These are phyloP conservation scores for Chrysomela aeneicollis DNA, from an alignment of 2,888 invertebrate genomes.

Conservation along the genomic window DNA sequence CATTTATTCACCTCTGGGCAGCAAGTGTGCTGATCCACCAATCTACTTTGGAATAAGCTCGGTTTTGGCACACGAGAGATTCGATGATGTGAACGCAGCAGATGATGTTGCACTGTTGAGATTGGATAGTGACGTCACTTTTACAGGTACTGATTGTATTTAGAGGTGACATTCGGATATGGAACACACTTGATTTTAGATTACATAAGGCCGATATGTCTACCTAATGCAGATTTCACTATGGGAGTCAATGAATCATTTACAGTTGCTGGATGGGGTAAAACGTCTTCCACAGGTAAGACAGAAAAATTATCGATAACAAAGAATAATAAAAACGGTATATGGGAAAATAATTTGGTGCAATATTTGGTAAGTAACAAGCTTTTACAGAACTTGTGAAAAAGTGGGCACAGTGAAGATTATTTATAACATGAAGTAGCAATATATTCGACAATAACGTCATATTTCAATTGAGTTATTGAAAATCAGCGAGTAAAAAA, in stretches of 20 bases:
- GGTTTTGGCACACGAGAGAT: constrained; percentile 39
- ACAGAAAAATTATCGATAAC: too few species aligned
- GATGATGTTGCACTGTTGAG: constrained; percentile 55
- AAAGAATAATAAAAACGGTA: too few species aligned
- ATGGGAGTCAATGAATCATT: constrained; percentile 45
- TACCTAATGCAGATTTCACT: constrained; percentile 39
- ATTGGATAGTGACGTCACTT: constrained; percentile 46
- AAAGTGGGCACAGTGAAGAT: too few species aligned
- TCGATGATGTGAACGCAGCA: constrained; percentile 16
- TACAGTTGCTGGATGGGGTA: constrained; percentile 63
- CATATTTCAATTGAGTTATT: too few species aligned
- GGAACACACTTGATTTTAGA: constrained; percentile 35
- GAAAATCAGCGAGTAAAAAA: too few species aligned
- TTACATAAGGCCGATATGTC: constrained; percentile 51
- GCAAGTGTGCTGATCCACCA: constrained; percentile 47
- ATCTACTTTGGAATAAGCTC: constrained; percentile 38
- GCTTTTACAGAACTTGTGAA: too few species aligned
- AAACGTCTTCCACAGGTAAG: constrained; percentile 50
- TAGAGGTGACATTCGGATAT: background rate
- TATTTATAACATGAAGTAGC: too few species aligned
- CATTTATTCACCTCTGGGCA: constrained; percentile 42
- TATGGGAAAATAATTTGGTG: too few species aligned
- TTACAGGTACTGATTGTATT: constrained; percentile 51
- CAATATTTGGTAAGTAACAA: too few species aligned
- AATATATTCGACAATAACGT: too few species aligned